Percentiles rank a stretch among this genome's conserved stretches.
Evolutionary conservation across 1,140 invertebrate genomes (phyloP).

Genomic region (Frieseomelitta varia): DNA sequence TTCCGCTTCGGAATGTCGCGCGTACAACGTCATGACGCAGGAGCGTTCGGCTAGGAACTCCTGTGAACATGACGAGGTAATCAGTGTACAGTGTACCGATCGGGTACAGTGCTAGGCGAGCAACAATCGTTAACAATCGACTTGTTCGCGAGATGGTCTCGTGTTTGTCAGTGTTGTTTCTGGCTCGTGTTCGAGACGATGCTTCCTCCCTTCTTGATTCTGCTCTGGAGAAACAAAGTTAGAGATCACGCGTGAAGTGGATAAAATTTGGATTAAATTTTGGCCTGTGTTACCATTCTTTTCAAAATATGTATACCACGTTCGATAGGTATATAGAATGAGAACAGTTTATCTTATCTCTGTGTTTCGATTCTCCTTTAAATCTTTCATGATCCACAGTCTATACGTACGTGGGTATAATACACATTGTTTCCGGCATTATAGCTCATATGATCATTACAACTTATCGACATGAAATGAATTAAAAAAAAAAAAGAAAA

Average conservation of each 20-base stretch:
- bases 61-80: conserved; percentile 1
- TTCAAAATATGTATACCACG: not conserved
- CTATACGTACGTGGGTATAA: not conserved
- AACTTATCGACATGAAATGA: not conserved
- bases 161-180: not conserved
- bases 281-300: no score
- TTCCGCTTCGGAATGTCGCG: conserved; percentile 59
- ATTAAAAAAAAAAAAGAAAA: no score
- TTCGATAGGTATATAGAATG: not conserved
- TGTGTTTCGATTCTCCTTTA: not conserved
- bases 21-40: conserved; percentile 27
- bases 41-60: not conserved
- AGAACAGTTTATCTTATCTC: not conserved
- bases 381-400: not conserved
- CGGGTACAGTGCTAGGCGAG: not conserved
- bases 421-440: not conserved
- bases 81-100: not conserved
- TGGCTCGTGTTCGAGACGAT: not conserved
- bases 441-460: not conserved
- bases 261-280: no score
- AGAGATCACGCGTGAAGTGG: not conserved
- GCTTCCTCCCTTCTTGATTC: no score
- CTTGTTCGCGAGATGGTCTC: not conserved
- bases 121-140: no score
- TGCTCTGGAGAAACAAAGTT: accelerated